Base-by-base conservation (phyloP, 2,113 vertebrate genomes). In the Lophura nycthemera region DNA sequence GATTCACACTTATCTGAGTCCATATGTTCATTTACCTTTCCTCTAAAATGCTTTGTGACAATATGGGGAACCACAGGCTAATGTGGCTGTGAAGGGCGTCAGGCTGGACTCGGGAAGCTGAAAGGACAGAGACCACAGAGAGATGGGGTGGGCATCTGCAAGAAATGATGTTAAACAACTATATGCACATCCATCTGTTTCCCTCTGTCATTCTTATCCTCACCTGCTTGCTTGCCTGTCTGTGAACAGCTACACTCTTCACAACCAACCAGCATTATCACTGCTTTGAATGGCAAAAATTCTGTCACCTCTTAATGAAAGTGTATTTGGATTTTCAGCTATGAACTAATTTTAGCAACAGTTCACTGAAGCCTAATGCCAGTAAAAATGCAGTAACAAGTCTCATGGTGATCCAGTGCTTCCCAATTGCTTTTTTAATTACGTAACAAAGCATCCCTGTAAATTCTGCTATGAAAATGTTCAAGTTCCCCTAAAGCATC, bases 1-100 rank as follows among this genome's bases (percentile, higher is more conserved):
- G 6, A 60, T 32, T 47, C 63, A 54, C 3, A 13, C 19, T 34
- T 18, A 5, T 13, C 19, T 1, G 0, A 36, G 36, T 30, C 64
- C 4, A 1, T 32, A 7, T 40, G 6, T 24, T 82, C 42, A 54
- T n/a, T 61, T 65, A 34, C 3, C 38, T 61, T 65, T 86, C 30
- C 17, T 70, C n/a, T 74, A 18, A 15, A 27, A 9, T 5, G 1
- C 38, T 52, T 83, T 63, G 6, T 45, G 9, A 11, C 70, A 66
- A 3, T 40, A 59, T 12, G 11, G n/a, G 11, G 34, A 74, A 70
- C 21, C 1, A 61, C 15, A 17, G 88, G 34, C 38, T 57, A 45
- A 85, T 78, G 42, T 34, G 45, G 17, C 7, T 64, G 27, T 25
- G 29, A 47, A 80, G 19, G 25, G 47, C 25, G 34, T 50, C 30